A percentile compares a stretch with the other conserved stretches of the same genome.
These are phyloP conservation scores for Xiphydria camelus DNA, from an alignment of 2,888 invertebrate genomes.

Conservation along the genomic window DNA sequence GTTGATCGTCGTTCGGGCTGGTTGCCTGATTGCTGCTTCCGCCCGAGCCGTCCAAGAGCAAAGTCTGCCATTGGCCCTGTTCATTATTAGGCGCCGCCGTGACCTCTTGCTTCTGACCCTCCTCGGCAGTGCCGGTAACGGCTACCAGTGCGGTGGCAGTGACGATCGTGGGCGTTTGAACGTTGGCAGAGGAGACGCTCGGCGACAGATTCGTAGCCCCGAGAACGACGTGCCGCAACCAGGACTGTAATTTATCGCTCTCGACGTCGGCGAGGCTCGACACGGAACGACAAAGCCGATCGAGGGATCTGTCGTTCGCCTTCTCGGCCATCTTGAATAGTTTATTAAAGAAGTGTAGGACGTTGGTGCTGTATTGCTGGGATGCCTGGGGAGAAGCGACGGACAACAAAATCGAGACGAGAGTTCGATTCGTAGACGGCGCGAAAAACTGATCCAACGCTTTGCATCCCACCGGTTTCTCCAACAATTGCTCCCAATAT, in stretches of 20 bases:
- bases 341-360: slow-evolving; percentile 80
- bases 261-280: slow-evolving; percentile 69
- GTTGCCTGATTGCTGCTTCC: slow-evolving; percentile 35
- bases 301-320: slow-evolving; percentile 64
- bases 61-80: slow-evolving; percentile 42
- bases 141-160: slow-evolving; percentile 52
- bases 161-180: slow-evolving; percentile 61
- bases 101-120: slow-evolving; percentile 40
- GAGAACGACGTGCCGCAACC: slow-evolving; percentile 70
- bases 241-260: slow-evolving; percentile 65
- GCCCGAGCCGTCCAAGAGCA: slow-evolving; percentile 32
- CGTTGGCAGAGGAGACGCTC: slow-evolving; percentile 60
- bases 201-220: slow-evolving; percentile 59
- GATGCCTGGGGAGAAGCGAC: slow-evolving; percentile 76
- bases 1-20: slow-evolving; percentile 57
- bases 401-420: slow-evolving; percentile 79
- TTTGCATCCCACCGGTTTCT: slow-evolving; percentile 77
- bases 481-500: slow-evolving; percentile 85
- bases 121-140: slow-evolving; percentile 31
- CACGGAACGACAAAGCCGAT: slow-evolving; percentile 70
- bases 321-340: slow-evolving; percentile 64
- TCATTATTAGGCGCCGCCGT: slow-evolving; percentile 23
- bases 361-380: slow-evolving; percentile 73
- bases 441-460: slow-evolving; percentile 84
- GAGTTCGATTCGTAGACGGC: slow-evolving; percentile 66